These are phyloP conservation scores for Rhodinocichla rosea DNA, from an alignment of 2,113 vertebrate genomes.

Conservation along the genomic window DNA sequence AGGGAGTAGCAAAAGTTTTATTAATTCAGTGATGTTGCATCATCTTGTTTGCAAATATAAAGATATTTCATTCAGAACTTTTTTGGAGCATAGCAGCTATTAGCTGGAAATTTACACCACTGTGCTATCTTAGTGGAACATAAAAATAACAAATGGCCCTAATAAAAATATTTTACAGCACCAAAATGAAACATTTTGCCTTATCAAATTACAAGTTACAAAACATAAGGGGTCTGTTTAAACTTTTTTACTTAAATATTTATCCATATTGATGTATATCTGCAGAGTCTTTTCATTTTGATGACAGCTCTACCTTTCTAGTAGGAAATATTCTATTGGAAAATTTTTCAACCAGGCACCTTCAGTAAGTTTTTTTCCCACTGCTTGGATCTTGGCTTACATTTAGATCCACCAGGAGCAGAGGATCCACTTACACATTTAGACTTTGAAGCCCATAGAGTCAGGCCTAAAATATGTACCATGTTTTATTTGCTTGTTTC, in stretches of 20 bases:
- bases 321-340: neutral
- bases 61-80: neutral
- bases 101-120: neutral
- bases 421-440: neutral
- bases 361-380: neutral
- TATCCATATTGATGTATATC: neutral
- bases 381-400: neutral
- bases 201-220: neutral
- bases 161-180: neutral
- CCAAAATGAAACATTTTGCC: neutral
- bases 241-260: neutral
- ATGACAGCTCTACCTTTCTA: neutral
- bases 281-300: neutral
- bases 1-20: neutral
- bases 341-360: neutral
- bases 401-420: neutral
- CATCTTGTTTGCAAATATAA: neutral
- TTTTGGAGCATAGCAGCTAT: neutral
- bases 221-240: neutral
- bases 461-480: neutral
- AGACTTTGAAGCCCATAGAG: neutral
- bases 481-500: neutral
- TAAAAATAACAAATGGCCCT: neutral
- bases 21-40: neutral
- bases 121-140: neutral